Evolutionary conservation across 2,888 invertebrate genomes (phyloP).

Genomic region (Ochropleura plecta): DNA sequence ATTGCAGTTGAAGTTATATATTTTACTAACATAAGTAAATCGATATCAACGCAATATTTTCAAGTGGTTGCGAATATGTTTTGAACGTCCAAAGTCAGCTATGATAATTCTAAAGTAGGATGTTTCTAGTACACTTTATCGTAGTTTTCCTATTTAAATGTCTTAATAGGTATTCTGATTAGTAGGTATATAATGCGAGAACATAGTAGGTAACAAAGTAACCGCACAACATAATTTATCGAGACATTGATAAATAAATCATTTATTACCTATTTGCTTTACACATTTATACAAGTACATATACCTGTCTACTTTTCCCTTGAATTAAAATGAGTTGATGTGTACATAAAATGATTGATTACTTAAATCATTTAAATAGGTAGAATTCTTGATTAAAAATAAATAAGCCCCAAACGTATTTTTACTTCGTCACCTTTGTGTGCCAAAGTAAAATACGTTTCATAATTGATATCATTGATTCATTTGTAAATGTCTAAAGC

Average conservation of each 20-base stretch:
- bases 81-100: constrained; percentile 11
- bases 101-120: constrained; percentile 3
- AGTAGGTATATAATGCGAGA: background rate
- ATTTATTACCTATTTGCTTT: background rate
- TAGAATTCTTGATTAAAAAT: constrained; percentile 1
- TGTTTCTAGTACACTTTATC: constrained; percentile 13
- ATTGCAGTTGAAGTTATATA: background rate
- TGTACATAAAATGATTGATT: constrained; percentile 10
- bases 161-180: constrained; percentile 8
- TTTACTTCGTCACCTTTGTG: constrained; percentile 2
- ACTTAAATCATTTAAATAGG: background rate
- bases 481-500: background rate
- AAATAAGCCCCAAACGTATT: constrained; percentile 1
- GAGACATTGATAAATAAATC: constrained; percentile 7
- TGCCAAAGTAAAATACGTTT: too few relatives aligned
- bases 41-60: background rate
- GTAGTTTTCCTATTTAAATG: constrained; percentile 9
- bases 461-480: background rate
- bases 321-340: constrained; percentile 7
- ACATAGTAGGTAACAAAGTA: background rate
- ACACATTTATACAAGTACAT: too few relatives aligned
- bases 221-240: background rate
- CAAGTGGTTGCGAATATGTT: constrained; percentile 1
- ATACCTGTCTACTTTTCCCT: background rate
- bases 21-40: background rate